Percentiles rank a stretch among this genome's conserved stretches.
These are phyloP conservation scores for Galbula dea DNA, from an alignment of 2,113 vertebrate species.

Conservation along the genomic window DNA sequence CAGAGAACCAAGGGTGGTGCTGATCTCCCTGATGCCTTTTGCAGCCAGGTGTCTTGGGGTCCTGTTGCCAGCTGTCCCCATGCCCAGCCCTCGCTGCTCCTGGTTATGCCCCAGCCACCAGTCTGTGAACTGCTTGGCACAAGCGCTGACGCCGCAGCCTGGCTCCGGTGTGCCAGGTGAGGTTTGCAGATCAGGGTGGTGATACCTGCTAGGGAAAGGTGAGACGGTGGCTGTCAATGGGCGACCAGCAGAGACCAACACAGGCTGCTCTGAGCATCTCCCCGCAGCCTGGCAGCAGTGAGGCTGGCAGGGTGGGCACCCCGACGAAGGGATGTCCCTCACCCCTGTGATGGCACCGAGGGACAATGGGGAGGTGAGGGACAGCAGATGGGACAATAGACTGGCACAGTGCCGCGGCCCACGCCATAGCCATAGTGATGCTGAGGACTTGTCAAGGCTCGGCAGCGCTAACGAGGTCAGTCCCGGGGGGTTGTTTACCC, in stretches of 20 bases:
- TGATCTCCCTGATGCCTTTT: neutral
- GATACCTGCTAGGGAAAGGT: neutral
- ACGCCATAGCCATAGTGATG: neutral
- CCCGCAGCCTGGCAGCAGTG: rapidly evolving
- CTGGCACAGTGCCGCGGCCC: neutral
- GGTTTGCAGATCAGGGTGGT: neutral
- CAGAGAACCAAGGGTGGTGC: neutral
- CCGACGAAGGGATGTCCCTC: neutral
- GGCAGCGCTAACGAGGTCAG: neutral
- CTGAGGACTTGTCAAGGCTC: neutral
- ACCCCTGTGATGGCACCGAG: rapidly evolving
- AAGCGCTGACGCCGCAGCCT: rapidly evolving
- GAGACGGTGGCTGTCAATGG: neutral
- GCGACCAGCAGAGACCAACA: rapidly evolving
- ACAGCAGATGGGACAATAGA: neutral
- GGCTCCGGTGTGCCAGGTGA: neutral
- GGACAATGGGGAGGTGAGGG: neutral
- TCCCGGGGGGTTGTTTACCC: neutral
- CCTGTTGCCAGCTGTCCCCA: rapidly evolving
- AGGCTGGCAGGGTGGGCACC: rapidly evolving
- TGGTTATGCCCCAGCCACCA: rapidly evolving
- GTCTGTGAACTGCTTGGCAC: rapidly evolving
- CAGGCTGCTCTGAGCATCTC: neutral
- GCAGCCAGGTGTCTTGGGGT: neutral
- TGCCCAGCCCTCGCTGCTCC: neutral